These are phyloP conservation scores for Cabera pusaria DNA, from an alignment of 2,888 invertebrate genomes.

Conservation along the genomic window DNA sequence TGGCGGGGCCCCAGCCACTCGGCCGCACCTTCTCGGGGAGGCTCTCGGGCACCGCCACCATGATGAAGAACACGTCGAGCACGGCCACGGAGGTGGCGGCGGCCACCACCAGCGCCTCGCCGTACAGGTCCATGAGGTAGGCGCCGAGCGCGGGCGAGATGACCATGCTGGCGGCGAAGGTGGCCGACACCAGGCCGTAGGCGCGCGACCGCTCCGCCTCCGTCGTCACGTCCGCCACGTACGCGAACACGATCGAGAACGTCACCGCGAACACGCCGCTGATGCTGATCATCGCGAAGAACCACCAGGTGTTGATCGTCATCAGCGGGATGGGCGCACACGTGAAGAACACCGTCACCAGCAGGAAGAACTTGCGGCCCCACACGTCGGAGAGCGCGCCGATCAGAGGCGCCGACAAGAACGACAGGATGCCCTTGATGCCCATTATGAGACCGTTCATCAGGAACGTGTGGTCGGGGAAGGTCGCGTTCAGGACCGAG, in stretches of 20 bases:
- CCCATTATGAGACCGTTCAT: slow-evolving; percentile 99
- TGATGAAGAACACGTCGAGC: slow-evolving; percentile 98
- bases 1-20: slow-evolving; percentile 92
- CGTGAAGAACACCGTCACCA: slow-evolving; percentile 99
- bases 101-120: slow-evolving; percentile 94
- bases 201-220: slow-evolving; percentile 97
- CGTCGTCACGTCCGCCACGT: slow-evolving; percentile 99
- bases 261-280: slow-evolving; percentile 99
- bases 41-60: slow-evolving; percentile 99
- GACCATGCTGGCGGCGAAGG: slow-evolving; percentile 99
- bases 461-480: slow-evolving; percentile 99
- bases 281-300: slow-evolving; percentile 99
- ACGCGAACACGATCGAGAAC: slow-evolving; percentile 99
- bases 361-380: slow-evolving; percentile 98
- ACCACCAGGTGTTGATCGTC: slow-evolving; percentile 99
- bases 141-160: slow-evolving; percentile 98
- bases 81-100: slow-evolving; percentile 97
- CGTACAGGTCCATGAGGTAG: slow-evolving; percentile 93
- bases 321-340: slow-evolving; percentile 99
- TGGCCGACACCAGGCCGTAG: slow-evolving; percentile 98
- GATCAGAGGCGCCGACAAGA: slow-evolving; percentile 97
- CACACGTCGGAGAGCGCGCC: slow-evolving; percentile 99
- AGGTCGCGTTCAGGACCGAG: slow-evolving; percentile 96
- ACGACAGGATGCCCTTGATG: slow-evolving; percentile 98
- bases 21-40: slow-evolving; percentile 94